Conservation (phyloP, 1,140 invertebrate species). For the Leucophenga varia region DNA sequence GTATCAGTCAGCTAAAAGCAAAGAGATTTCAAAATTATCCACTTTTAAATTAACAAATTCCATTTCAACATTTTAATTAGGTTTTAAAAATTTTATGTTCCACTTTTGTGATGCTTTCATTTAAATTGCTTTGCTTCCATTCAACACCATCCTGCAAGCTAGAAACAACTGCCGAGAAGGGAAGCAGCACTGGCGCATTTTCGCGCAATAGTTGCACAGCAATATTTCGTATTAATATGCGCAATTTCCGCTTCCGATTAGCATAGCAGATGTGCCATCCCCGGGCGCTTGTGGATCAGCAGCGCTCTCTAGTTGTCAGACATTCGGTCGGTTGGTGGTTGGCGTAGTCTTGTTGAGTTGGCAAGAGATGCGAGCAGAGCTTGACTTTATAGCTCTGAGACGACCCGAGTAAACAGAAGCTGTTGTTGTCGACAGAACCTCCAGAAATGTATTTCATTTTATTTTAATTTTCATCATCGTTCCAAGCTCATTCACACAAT, state of each 20-base stretch:
- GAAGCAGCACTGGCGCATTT: too few species aligned
- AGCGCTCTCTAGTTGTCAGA: too few species aligned
- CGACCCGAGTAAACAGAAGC: too few species aligned
- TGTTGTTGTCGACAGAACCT: too few species aligned
- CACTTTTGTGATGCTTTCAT: slow-evolving; percentile 14
- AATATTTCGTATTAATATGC: slow-evolving; percentile 52
- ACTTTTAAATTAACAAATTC: slow-evolving; percentile 54
- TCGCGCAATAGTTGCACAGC: slow-evolving; percentile 16
- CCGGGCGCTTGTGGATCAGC: too few species aligned
- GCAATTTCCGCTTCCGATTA: slow-evolving; percentile 53
- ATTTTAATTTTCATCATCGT: slow-evolving; percentile 54
- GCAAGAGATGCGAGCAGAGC: too few species aligned
- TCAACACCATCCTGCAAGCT: too few species aligned
- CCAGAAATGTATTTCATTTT: slow-evolving; percentile 47
- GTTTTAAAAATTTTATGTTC: slow-evolving; percentile 51
- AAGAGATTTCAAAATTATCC: slow-evolving; percentile 28
- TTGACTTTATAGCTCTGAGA: too few species aligned
- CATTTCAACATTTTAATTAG: slow-evolving; percentile 54
- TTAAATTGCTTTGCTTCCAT: too few species aligned
- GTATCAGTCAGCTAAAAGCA: slow-evolving; percentile 3
- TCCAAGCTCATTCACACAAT: slow-evolving; percentile 15
- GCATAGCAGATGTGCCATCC: slow-evolving; percentile 35
- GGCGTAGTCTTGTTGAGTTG: too few species aligned
- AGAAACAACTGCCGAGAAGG: too few species aligned
- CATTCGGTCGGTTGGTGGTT: too few species aligned